Conservation (phyloP, 2,888 invertebrate genomes). For the Sarcophaga caerulescens region DNA sequence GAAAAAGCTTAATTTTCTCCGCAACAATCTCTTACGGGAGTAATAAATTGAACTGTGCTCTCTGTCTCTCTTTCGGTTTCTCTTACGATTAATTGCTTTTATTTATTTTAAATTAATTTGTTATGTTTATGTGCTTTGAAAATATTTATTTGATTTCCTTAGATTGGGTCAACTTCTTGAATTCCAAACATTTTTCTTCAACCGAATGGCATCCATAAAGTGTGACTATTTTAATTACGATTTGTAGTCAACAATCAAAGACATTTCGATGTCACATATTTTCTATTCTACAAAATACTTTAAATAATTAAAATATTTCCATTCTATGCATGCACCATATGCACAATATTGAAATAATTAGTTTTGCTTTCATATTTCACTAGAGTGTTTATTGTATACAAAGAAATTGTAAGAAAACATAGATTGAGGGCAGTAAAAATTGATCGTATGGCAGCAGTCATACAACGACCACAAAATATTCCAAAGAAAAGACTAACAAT, state of each 20-base stretch:
- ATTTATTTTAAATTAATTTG: background rate
- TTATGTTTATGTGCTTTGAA: background rate
- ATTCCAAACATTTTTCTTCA: background rate
- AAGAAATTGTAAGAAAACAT: too few species aligned
- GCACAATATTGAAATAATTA: too few species aligned
- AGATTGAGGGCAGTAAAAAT: too few species aligned
- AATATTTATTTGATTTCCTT: slow-evolving; percentile 30
- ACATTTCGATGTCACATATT: background rate
- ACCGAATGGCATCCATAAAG: background rate
- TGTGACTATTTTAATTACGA: background rate
- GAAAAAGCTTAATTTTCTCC: slow-evolving; percentile 3
- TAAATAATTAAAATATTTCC: background rate
- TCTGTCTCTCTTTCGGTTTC: background rate
- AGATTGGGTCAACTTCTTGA: slow-evolving; percentile 61
- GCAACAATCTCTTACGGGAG: background rate
- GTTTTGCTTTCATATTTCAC: too few species aligned
- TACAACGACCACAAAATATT: too few species aligned
- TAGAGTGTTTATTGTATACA: too few species aligned
- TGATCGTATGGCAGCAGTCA: too few species aligned
- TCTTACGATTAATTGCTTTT: background rate
- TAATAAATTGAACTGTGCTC: background rate
- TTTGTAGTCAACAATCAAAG: slow-evolving; percentile 6
- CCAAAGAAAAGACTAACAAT: too few species aligned
- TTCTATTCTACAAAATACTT: background rate
- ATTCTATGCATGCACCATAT: too few species aligned